Evolutionary conservation across 1,140 invertebrate species (phyloP).

Genomic region (Ceratitis capitata): DNA sequence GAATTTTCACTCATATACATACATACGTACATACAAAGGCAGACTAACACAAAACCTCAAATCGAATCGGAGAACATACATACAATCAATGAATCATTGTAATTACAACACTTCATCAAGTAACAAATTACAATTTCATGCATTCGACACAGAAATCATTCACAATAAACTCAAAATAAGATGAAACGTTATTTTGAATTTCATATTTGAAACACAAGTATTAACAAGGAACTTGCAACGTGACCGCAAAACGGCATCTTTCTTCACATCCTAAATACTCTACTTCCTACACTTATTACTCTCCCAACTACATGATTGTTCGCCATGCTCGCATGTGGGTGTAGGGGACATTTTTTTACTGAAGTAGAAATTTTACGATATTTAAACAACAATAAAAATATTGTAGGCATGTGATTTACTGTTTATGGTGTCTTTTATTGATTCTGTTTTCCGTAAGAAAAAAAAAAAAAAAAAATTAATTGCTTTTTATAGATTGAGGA

Average conservation of each 20-base stretch:
- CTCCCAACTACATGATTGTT: not conserved
- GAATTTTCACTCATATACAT: not conserved
- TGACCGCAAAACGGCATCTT: conserved; percentile 14
- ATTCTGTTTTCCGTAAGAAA: not conserved
- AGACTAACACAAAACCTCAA: not conserved
- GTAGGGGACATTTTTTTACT: not conserved
- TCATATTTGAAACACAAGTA: not conserved
- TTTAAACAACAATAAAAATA: not conserved
- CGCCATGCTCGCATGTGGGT: not conserved
- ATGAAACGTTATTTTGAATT: not conserved
- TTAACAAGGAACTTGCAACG: not conserved
- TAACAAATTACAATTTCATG: not conserved
- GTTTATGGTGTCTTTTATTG: not conserved
- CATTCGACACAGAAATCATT: not conserved
- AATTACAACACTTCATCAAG: not conserved
- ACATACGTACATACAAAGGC: not conserved
- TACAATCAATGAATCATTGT: not conserved
- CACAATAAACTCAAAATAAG: not conserved
- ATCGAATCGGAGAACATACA: not conserved
- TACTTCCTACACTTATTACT: not conserved
- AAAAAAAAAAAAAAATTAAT: not conserved
- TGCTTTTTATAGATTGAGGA: not conserved
- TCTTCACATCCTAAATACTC: not conserved
- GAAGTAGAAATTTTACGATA: not conserved
- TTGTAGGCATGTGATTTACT: not conserved